phyloP scores from a whole-genome alignment of 2,113 vertebrate species.

The Burhinus oedicnemus region DNA sequence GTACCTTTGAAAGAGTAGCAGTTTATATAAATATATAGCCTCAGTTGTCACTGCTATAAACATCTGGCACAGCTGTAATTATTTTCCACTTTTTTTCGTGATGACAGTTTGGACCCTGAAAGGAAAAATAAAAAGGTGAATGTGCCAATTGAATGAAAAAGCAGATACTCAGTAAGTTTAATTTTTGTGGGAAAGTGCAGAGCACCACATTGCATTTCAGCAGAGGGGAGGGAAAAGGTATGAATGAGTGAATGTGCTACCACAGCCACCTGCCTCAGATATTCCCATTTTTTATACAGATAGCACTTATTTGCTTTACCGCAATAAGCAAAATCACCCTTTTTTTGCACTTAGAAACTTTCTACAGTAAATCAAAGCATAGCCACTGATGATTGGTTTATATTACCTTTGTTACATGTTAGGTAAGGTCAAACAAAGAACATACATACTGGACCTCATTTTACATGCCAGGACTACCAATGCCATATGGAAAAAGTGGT shows the following conservation, averaged over 20 bases:
- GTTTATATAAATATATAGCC: conserved; percentile 55
- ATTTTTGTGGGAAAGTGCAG: conserved; percentile 23
- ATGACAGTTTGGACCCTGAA: conserved; percentile 54
- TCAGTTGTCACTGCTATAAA: conserved; percentile 50
- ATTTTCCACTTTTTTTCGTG: neutral
- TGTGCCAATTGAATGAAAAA: conserved; percentile 29
- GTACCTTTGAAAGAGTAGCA: conserved; percentile 40
- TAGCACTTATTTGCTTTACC: neutral
- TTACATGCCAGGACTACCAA: neutral
- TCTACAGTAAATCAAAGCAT: neutral
- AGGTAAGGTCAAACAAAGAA: neutral
- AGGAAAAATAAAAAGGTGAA: conserved; percentile 29
- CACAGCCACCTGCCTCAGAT: neutral
- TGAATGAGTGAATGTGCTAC: neutral
- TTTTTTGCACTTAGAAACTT: neutral
- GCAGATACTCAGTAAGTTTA: conserved; percentile 9
- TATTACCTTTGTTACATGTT: neutral
- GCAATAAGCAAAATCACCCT: neutral
- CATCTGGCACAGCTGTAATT: conserved; percentile 42
- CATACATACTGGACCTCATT: neutral
- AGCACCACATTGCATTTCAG: neutral
- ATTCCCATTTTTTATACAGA: neutral
- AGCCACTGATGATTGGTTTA: neutral
- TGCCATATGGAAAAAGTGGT: neutral
- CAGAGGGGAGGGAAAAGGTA: neutral